Evolutionary conservation across 2,113 vertebrate genomes (phyloP).

Genomic region (Microtus montanus): DNA sequence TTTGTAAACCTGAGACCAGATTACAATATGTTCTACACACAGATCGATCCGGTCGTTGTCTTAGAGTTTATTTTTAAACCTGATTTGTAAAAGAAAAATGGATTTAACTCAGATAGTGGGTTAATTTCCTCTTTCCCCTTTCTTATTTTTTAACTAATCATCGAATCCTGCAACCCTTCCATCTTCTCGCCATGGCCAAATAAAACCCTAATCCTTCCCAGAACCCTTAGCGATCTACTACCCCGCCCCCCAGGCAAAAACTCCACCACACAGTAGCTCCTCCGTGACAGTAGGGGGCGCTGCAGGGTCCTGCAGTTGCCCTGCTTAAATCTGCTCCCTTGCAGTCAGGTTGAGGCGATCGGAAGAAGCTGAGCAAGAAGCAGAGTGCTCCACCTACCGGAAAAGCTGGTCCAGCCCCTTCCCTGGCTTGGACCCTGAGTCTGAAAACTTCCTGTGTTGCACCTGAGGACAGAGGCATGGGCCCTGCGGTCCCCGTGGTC

Average conservation of each 20-base stretch:
- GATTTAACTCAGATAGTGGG: not conserved
- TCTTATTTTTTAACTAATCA: slow-evolving; percentile 7
- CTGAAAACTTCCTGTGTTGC: not conserved
- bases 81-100: not conserved
- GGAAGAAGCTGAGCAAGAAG: too few species aligned
- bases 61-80: slow-evolving; percentile 7
- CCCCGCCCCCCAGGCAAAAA: not conserved
- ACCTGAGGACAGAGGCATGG: slow-evolving; percentile 34
- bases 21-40: not conserved
- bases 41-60: not conserved
- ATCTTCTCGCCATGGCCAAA: not conserved
- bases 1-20: not conserved
- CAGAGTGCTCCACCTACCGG: not conserved
- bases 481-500: not conserved
- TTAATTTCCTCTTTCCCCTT: not conserved
- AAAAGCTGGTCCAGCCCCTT: not conserved
- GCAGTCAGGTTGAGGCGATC: not conserved
- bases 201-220: not conserved
- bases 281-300: not conserved
- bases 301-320: not conserved
- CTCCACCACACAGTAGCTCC: not conserved
- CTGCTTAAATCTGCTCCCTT: not conserved
- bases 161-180: not conserved
- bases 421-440: not conserved
- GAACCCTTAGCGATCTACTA: not conserved